These are phyloP conservation scores for Sinocyclocheilus anophthalmus DNA, from an alignment of 2,113 vertebrate species.

Conservation along the genomic window DNA sequence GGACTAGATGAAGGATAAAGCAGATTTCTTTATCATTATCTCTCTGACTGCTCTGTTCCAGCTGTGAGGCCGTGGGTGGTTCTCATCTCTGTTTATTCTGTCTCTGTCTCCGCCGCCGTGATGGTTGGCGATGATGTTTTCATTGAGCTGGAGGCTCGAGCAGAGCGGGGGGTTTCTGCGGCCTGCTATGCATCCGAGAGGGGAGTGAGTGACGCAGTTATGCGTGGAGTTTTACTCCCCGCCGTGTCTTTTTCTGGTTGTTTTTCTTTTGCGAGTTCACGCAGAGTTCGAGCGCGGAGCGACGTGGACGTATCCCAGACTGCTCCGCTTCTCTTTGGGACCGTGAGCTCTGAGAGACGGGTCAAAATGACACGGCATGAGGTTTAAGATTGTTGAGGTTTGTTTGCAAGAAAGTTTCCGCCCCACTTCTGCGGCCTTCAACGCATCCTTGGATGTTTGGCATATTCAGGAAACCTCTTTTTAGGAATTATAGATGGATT, in stretches of 20 bases:
- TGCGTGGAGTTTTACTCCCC: slow-evolving; percentile 71
- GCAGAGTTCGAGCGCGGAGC: slow-evolving; percentile 94
- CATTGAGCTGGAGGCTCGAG: slow-evolving; percentile 67
- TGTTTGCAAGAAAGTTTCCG: neutral
- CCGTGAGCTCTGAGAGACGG: neutral
- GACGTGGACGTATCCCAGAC: slow-evolving; percentile 89
- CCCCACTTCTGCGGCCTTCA: neutral
- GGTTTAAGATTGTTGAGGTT: slow-evolving; percentile 22
- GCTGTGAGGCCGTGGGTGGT: slow-evolving; percentile 63
- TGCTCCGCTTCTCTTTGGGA: slow-evolving; percentile 69
- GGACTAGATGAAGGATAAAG: slow-evolving; percentile 58
- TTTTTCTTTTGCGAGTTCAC: slow-evolving; percentile 81
- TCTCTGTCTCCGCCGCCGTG: slow-evolving; percentile 61
- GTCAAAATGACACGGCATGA: slow-evolving; percentile 21
- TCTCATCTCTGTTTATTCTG: slow-evolving; percentile 63
- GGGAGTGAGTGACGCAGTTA: slow-evolving; percentile 69
- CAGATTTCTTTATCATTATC: slow-evolving; percentile 59
- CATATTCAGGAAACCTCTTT: neutral
- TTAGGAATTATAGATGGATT: neutral
- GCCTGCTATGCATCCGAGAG: slow-evolving; percentile 66
- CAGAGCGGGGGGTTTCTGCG: slow-evolving; percentile 73
- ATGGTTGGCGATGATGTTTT: slow-evolving; percentile 69
- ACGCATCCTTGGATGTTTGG: slow-evolving; percentile 24
- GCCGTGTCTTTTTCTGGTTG: slow-evolving; percentile 58
- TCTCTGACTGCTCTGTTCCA: slow-evolving; percentile 63